phyloP scores from a whole-genome alignment of 2,113 vertebrate genomes.

The Phrynosoma platyrhinos region DNA sequence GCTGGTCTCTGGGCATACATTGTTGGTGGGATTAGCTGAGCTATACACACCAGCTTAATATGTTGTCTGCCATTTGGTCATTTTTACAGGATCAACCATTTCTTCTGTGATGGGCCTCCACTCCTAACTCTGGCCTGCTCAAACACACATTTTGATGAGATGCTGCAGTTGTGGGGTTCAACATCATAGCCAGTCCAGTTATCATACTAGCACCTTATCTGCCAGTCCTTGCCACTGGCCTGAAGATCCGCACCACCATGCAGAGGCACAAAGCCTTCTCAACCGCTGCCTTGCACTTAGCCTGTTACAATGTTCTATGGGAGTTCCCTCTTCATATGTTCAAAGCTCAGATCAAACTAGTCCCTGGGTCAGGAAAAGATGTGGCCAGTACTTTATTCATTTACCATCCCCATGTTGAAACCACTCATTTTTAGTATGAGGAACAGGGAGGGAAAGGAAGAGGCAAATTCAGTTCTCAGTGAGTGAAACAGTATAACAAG shows the following conservation, averaged over 20 bases:
- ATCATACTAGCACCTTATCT: conserved; percentile 39
- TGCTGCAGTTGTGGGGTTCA: background rate
- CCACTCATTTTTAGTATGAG: conserved; percentile 38
- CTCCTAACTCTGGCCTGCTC: conserved; percentile 56
- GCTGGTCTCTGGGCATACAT: conserved; percentile 44
- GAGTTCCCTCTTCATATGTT: conserved; percentile 35
- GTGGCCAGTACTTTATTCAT: background rate
- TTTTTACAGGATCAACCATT: conserved; percentile 41
- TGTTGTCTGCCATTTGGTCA: background rate
- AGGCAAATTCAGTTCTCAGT: background rate
- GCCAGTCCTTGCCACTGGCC: background rate
- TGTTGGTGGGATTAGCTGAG: conserved; percentile 45
- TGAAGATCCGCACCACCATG: fast-evolving
- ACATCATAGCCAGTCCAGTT: background rate
- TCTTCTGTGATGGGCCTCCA: conserved; percentile 46
- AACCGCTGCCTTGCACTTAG: conserved; percentile 50
- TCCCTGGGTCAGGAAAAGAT: conserved; percentile 15
- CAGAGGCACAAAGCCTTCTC: conserved; percentile 38
- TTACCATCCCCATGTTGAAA: conserved; percentile 44
- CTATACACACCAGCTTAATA: conserved; percentile 22
- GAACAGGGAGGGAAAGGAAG: conserved; percentile 20
- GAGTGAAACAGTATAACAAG: background rate
- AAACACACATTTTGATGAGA: background rate
- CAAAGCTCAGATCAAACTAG: background rate
- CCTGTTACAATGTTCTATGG: conserved; percentile 25